These are phyloP conservation scores for Atopsyche davidsoni DNA, from an alignment of 1,140 invertebrate genomes.

Conservation along the genomic window DNA sequence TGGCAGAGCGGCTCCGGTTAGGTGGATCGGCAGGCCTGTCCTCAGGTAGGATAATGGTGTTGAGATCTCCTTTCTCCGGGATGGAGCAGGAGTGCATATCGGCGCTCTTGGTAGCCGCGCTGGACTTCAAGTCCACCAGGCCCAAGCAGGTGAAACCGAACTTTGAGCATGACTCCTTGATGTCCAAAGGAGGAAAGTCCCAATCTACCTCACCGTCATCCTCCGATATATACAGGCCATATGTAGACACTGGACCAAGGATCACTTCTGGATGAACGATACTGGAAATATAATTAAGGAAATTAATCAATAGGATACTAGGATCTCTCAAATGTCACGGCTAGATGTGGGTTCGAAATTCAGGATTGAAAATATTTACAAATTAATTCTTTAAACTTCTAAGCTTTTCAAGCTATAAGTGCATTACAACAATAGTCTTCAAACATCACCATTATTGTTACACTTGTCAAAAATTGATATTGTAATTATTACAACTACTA, in stretches of 20 bases:
- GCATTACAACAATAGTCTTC: no score
- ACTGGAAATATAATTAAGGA: slow-evolving; percentile 37
- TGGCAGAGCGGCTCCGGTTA: slow-evolving; percentile 23
- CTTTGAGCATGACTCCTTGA: slow-evolving; percentile 80
- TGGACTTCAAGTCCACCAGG: slow-evolving; percentile 62
- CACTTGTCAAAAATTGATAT: background rate
- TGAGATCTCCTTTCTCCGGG: slow-evolving; percentile 37
- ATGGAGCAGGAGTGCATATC: slow-evolving; percentile 34
- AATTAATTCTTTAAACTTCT: no score
- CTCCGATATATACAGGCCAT: slow-evolving; percentile 88
- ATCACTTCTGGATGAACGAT: slow-evolving; percentile 54
- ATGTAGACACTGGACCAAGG: slow-evolving; percentile 57
- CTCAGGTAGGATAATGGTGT: slow-evolving; percentile 14
- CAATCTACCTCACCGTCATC: slow-evolving; percentile 95
- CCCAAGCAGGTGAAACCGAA: slow-evolving; percentile 88
- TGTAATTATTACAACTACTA: background rate
- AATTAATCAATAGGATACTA: background rate
- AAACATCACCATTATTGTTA: no score
- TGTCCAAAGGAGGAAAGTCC: slow-evolving; percentile 88
- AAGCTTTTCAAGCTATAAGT: no score
- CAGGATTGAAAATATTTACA: no score
- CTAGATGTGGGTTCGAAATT: no score
- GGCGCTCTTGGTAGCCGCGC: slow-evolving; percentile 31
- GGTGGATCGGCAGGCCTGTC: slow-evolving; percentile 16
- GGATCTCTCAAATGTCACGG: no score